A percentile compares a stretch with the other conserved stretches of the same genome.
Evolutionary conservation across 2,888 invertebrate species (phyloP).

Genomic region (Latheticus oryzae): DNA sequence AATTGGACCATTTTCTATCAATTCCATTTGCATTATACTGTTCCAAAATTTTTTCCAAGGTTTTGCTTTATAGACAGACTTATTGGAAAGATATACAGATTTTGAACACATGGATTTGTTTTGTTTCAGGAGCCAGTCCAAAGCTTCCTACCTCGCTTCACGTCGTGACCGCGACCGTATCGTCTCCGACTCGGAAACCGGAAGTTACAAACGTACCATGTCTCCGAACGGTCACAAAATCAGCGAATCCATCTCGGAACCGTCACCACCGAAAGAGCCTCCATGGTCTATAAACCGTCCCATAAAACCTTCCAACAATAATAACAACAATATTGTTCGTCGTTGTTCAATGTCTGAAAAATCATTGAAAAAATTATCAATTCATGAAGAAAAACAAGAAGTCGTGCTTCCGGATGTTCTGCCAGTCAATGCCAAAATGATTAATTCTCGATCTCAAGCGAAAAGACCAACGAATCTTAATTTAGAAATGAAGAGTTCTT

Average conservation of each 20-base stretch:
- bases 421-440: conserved; percentile 68
- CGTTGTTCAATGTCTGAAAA: conserved; percentile 62
- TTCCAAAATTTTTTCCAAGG: too few relatives aligned
- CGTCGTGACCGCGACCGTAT: conserved; percentile 76
- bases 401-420: conserved; percentile 69
- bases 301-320: conserved; percentile 53
- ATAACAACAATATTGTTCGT: conserved; percentile 57
- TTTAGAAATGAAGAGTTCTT: conserved; percentile 48
- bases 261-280: conserved; percentile 53
- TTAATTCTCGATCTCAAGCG: conserved; percentile 59
- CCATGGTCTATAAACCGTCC: conserved; percentile 56
- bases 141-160: conserved; percentile 81
- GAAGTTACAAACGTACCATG: conserved; percentile 80
- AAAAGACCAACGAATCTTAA: conserved; percentile 57
- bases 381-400: conserved; percentile 55
- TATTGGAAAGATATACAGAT: too few relatives aligned
- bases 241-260: conserved; percentile 52
- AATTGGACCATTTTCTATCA: too few relatives aligned
- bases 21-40: too few relatives aligned
- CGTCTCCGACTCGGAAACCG: conserved; percentile 76
- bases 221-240: conserved; percentile 71
- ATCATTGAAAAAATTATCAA: conserved; percentile 50
- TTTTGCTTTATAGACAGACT: too few relatives aligned
- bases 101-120: too few relatives aligned
- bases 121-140: conserved; percentile 80